Evolutionary conservation across 92 coral and sea anemone genomes (phyloP).

Genomic region (Galaxea fascicularis): DNA sequence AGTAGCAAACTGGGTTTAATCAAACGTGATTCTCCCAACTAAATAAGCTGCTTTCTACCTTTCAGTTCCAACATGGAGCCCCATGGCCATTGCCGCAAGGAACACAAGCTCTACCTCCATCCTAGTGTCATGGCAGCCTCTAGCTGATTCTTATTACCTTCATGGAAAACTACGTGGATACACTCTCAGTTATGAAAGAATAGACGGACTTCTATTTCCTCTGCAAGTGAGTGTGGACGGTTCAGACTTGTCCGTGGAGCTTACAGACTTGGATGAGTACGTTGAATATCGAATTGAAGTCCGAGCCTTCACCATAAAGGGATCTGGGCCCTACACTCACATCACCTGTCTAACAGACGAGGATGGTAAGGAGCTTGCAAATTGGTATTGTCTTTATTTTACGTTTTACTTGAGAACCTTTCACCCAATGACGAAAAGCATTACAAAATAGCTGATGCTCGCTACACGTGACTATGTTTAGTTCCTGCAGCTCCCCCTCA

Average conservation of each 20-base stretch:
- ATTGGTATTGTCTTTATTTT: not conserved
- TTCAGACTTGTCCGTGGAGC: constrained; percentile 11
- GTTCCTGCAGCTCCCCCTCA: constrained; percentile 77
- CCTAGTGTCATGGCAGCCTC: constrained; percentile 73
- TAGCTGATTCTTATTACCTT: constrained; percentile 60
- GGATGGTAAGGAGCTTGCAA: constrained; percentile 67
- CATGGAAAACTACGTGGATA: constrained; percentile 77
- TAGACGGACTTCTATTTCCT: constrained; percentile 51
- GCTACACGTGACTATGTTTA: not conserved
- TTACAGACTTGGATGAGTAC: constrained; percentile 64
- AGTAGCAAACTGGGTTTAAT: too few species aligned
- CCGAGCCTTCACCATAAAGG: constrained; percentile 63
- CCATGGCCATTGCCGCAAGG: constrained; percentile 58
- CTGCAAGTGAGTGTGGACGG: not conserved
- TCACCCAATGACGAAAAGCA: too few species aligned
- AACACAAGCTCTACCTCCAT: constrained; percentile 81
- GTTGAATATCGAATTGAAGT: constrained; percentile 62
- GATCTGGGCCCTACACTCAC: constrained; percentile 56
- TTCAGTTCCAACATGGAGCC: constrained; percentile 68
- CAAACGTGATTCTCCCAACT: not conserved
- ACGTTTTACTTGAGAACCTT: too few species aligned
- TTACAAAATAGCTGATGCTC: too few species aligned
- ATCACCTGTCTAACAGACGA: constrained; percentile 68
- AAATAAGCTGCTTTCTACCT: not conserved
- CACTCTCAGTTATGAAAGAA: constrained; percentile 48